Evolutionary conservation across 92 coral and sea anemone species (phyloP), one percentile per base, ranked within the genome.

Genomic region (Parazoanthus swiftii): DNA sequence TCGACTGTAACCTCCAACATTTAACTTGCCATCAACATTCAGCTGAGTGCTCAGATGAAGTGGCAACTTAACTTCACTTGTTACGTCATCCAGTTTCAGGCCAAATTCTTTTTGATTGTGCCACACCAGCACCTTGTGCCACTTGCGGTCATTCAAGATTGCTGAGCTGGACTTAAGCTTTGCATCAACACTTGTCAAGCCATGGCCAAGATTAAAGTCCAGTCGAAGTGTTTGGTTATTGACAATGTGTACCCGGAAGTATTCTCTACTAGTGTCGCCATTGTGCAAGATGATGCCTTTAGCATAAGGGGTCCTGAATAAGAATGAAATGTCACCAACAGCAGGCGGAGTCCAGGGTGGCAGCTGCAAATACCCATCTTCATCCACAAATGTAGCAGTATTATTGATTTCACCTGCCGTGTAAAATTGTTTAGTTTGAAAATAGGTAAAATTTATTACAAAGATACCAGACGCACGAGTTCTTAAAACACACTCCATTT

Each of bases 301-400:
- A 15, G 90, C 85, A 85, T 95, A 91, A 4, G 98, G 96, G 20
- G 98, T 95, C 67, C 89, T 94, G 85, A 95, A 93, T 85, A 68
- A 90, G 44, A 95, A 78, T 1, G 94, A 90, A 39, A 95, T 85
- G 67, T 93, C 91, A 23, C 98, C 98, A 89, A 84, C 85, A 4
- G 94, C 86, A n/a, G 92, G 92, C 0, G 92, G 90, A 16, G 58
- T 56, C 94, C 94, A 92, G 5, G 46, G 59, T 9, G 67, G 67
- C 63, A 92, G 90, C 71, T 29, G 75, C 36, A 95, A 83, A 75
- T 90, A 79, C 20, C 95, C 98, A 88, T 95, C 98, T 88, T 93
- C 96, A 23, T 94, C 90, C 39, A 86, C 89, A 90, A 95, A 93
- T 25, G 98, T 95, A 74, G 98, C 98, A 3, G 98, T 93, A 79